Conservation (phyloP, 2,888 invertebrate genomes). For the Chrysolina oricalcia region DNA sequence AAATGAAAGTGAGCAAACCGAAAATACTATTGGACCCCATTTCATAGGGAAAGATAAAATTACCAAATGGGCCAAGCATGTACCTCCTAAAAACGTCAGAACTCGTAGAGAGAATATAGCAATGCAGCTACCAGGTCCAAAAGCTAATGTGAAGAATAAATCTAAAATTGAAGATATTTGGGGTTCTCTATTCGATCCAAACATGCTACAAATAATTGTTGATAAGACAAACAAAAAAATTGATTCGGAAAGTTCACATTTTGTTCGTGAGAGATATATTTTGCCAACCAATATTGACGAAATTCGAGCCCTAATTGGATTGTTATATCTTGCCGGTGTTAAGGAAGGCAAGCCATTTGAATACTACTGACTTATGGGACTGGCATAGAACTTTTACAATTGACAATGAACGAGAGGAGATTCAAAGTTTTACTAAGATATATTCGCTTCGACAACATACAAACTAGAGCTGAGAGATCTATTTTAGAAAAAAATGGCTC, state of each 20-base stretch:
- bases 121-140: constrained; percentile 7
- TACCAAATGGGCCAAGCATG: constrained; percentile 24
- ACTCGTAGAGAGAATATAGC: neutral
- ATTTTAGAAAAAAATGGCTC: neutral
- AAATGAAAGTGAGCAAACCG: too few relatives aligned
- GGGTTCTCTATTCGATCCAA: too few relatives aligned
- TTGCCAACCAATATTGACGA: neutral
- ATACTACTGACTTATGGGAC: constrained; percentile 2
- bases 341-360: neutral
- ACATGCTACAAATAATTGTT: neutral
- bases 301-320: too few relatives aligned
- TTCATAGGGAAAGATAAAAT: constrained; percentile 22
- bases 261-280: too few relatives aligned
- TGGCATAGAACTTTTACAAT: neutral
- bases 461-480: neutral
- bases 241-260: too few relatives aligned
- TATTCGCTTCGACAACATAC: too few relatives aligned
- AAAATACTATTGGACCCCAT: too few relatives aligned
- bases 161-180: neutral
- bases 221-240: too few relatives aligned
- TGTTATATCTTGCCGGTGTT: too few relatives aligned
- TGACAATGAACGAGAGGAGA: too few relatives aligned
- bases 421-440: neutral
- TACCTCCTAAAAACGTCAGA: constrained; percentile 21
- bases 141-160: constrained; percentile 1